Conservation (phyloP, 1,140 invertebrate genomes). For the Diabrotica virgifera region DNA sequence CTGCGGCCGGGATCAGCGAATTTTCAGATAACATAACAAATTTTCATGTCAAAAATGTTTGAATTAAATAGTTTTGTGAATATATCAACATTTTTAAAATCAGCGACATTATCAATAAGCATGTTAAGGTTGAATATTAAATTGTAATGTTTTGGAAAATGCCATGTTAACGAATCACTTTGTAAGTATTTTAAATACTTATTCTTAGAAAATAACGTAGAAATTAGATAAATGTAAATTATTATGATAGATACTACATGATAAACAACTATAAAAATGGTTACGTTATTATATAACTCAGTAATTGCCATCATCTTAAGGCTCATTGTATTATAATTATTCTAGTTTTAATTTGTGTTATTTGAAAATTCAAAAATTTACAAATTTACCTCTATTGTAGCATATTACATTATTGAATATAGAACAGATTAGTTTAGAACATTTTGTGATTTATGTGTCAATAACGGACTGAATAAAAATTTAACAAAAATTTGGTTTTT, state of each 20-base stretch:
- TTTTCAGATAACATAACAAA: no score
- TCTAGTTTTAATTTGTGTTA: constrained; percentile 28
- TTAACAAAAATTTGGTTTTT: not conserved
- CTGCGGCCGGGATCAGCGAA: no score
- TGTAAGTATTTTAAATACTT: constrained; percentile 40
- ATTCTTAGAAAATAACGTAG: constrained; percentile 31
- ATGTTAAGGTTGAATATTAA: no score
- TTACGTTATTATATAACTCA: constrained; percentile 26
- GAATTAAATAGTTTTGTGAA: no score
- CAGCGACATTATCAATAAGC: no score
- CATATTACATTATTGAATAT: constrained; percentile 27
- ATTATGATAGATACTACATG: constrained; percentile 22
- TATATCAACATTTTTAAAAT: no score
- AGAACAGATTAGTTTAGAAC: constrained; percentile 30
- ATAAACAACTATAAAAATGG: constrained; percentile 22
- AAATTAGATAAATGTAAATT: constrained; percentile 42
- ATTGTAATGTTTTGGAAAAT: no score
- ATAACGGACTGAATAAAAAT: constrained; percentile 38
- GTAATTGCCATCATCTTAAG: constrained; percentile 30
- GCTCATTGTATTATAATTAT: constrained; percentile 29
- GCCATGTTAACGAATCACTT: no score
- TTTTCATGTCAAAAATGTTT: no score
- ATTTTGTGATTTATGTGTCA: constrained; percentile 39
- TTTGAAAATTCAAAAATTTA: constrained; percentile 28
- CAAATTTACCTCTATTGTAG: constrained; percentile 24